Percentiles rank a stretch among this genome's conserved stretches.
phyloP scores from a whole-genome alignment of 2,113 vertebrate genomes.

The Oreochromis aureus region DNA sequence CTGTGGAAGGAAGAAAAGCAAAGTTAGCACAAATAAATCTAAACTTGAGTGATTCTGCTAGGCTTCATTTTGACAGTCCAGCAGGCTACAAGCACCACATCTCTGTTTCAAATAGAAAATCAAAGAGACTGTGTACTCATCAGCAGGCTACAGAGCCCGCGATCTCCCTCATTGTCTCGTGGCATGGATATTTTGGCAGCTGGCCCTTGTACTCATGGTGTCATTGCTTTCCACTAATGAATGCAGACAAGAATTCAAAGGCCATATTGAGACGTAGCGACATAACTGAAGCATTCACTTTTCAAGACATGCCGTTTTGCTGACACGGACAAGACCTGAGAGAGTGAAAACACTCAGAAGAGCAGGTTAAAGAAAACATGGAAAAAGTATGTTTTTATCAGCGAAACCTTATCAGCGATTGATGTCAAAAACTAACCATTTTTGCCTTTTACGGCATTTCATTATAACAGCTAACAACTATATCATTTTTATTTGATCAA shows the following conservation, averaged over 20 bases:
- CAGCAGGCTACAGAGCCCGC: constrained; percentile 38
- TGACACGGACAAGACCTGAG: background rate
- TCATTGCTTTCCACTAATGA: constrained; percentile 49
- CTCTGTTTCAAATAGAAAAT: constrained; percentile 48
- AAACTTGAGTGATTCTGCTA: constrained; percentile 31
- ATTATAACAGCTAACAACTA: background rate
- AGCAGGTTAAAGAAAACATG: background rate
- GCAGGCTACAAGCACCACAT: constrained; percentile 29
- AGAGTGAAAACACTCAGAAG: background rate
- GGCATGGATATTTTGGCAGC: constrained; percentile 45
- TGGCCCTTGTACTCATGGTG: constrained; percentile 21
- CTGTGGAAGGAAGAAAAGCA: constrained; percentile 16
- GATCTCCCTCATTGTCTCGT: constrained; percentile 29
- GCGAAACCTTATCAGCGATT: background rate
- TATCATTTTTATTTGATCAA: background rate
- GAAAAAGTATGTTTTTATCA: background rate
- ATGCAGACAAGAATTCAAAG: constrained; percentile 45
- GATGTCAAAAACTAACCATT: background rate
- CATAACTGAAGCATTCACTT: constrained; percentile 11
- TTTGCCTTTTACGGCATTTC: background rate
- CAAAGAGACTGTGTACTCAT: constrained; percentile 47
- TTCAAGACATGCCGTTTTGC: background rate
- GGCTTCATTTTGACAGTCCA: constrained; percentile 34
- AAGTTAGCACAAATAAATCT: constrained; percentile 12
- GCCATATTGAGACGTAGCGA: constrained; percentile 26